Conservation (phyloP, 2,113 vertebrate genomes). For the Limnothrissa miodon region DNA sequence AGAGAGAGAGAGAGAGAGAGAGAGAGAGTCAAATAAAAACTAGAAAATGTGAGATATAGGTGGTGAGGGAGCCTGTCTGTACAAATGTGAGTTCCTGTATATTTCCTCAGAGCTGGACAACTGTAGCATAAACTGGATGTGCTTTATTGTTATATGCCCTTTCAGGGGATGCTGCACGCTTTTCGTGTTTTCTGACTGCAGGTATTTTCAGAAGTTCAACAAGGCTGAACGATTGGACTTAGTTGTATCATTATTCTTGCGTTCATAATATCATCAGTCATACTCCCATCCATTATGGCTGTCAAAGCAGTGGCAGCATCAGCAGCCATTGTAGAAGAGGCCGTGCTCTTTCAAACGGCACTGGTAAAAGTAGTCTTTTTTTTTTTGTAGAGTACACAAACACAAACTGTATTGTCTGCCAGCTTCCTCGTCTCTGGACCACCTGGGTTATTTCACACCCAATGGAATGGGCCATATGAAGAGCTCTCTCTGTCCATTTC, state of each 20-base stretch:
- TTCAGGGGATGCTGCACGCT: constrained; percentile 1
- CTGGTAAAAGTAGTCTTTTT: neutral
- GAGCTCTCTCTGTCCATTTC: constrained; percentile 51
- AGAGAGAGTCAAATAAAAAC: neutral
- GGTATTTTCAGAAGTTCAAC: neutral
- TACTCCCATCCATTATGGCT: neutral
- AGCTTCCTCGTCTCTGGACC: neutral
- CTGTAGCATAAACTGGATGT: constrained; percentile 2
- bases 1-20: neutral
- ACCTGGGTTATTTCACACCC: constrained; percentile 48
- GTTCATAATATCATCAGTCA: neutral
- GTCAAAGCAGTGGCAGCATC: neutral
- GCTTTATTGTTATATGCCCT: neutral
- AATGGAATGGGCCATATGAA: neutral
- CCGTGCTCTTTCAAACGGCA: neutral
- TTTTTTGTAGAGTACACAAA: neutral
- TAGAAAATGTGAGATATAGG: neutral
- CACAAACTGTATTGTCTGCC: neutral
- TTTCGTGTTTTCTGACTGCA: neutral
- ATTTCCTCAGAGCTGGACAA: neutral
- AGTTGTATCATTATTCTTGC: neutral
- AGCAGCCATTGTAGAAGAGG: neutral
- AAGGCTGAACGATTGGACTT: neutral
- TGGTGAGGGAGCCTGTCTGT: neutral
- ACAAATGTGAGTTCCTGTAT: constrained; percentile 11